phyloP scores from a whole-genome alignment of 2,888 invertebrate genomes.

The Platycheirus rosarum region DNA sequence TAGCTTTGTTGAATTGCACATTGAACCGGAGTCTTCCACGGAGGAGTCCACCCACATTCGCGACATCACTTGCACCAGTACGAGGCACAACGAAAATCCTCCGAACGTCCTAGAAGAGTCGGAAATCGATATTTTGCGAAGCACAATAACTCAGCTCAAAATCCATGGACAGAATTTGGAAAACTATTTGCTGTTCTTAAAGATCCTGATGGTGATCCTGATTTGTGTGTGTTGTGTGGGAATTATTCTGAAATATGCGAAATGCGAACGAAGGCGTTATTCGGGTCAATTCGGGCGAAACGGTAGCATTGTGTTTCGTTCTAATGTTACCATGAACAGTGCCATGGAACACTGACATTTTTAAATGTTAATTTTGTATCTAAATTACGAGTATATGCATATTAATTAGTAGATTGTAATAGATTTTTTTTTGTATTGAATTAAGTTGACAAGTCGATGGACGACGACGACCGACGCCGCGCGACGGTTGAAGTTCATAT shows the following conservation, averaged over 20 bases:
- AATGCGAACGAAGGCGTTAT: constrained; percentile 76
- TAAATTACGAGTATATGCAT: constrained; percentile 17
- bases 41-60: constrained; percentile 80
- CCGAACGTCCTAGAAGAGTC: constrained; percentile 48
- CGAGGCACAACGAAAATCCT: constrained; percentile 43
- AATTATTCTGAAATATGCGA: constrained; percentile 71
- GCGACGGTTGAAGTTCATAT: constrained; percentile 34
- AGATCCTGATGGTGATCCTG: constrained; percentile 76
- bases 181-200: constrained; percentile 78
- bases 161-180: constrained; percentile 78
- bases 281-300: constrained; percentile 76
- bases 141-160: constrained; percentile 75
- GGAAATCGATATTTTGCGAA: constrained; percentile 32
- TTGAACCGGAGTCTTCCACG: constrained; percentile 78
- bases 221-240: constrained; percentile 72
- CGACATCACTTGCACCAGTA: constrained; percentile 79
- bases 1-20: constrained; percentile 78
- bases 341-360: constrained; percentile 75
- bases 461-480: constrained; percentile 9
- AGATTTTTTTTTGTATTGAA: constrained; percentile 52
- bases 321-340: constrained; percentile 79
- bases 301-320: constrained; percentile 80
- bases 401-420: constrained; percentile 62
- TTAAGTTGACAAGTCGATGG: neutral
- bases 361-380: constrained; percentile 29